These are phyloP conservation scores for Choreutis nemorana DNA, from an alignment of 2,888 invertebrate species.

Conservation along the genomic window DNA sequence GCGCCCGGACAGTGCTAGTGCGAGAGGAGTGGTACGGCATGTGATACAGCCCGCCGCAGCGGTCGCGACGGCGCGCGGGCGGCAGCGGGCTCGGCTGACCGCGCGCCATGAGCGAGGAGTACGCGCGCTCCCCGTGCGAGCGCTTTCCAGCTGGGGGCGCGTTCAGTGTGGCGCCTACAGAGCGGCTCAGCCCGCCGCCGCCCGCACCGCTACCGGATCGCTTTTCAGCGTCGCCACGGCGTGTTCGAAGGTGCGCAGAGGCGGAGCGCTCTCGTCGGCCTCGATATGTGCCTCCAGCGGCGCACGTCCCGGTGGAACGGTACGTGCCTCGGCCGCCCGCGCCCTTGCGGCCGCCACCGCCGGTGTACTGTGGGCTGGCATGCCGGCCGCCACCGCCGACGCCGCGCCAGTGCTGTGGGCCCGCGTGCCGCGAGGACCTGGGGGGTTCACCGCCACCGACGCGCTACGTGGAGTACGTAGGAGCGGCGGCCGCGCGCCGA, in stretches of 20 bases:
- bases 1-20: conserved; percentile 45
- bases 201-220: conserved; percentile 69
- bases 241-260: conserved; percentile 71
- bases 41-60: conserved; percentile 46
- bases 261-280: conserved; percentile 70
- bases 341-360: conserved; percentile 51
- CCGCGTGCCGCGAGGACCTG: conserved; percentile 53
- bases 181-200: conserved; percentile 70
- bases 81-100: conserved; percentile 58
- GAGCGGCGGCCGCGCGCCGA: conserved; percentile 69
- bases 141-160: conserved; percentile 63
- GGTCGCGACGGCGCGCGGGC: conserved; percentile 53
- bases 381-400: conserved; percentile 49
- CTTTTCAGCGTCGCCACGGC: conserved; percentile 65
- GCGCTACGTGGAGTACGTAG: conserved; percentile 70
- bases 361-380: conserved; percentile 63
- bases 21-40: conserved; percentile 47
- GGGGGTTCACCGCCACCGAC: conserved; percentile 51
- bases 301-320: conserved; percentile 76
- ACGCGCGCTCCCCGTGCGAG: conserved; percentile 63
- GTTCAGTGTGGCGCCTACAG: conserved; percentile 71
- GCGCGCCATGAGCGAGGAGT: conserved; percentile 65
- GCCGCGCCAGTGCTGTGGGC: conserved; percentile 52
- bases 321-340: conserved; percentile 71
- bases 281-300: conserved; percentile 73